Percentiles rank a stretch among this genome's conserved stretches.
phyloP scores from a whole-genome alignment of 1,140 invertebrate genomes.

The Heliothis subflexa region DNA sequence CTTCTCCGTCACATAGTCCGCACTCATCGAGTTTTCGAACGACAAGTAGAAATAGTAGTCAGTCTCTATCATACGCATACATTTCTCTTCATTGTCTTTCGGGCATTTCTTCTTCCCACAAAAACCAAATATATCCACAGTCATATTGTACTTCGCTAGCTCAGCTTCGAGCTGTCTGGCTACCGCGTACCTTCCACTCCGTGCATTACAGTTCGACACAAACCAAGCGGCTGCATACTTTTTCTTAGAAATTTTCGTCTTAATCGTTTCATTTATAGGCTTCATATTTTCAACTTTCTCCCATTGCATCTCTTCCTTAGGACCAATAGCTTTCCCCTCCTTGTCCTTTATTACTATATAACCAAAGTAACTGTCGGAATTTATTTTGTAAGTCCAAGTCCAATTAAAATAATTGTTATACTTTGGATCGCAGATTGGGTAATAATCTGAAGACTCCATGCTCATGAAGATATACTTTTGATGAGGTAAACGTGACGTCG shows the following conservation, averaged over 20 bases:
- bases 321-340: constrained; percentile 67
- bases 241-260: constrained; percentile 71
- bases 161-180: constrained; percentile 86
- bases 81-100: constrained; percentile 59
- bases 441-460: constrained; percentile 75
- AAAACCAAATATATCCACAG: constrained; percentile 90
- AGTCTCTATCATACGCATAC: constrained; percentile 76
- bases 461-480: constrained; percentile 80
- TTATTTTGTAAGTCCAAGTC: constrained; percentile 89
- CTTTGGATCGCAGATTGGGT: constrained; percentile 57
- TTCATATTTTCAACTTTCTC: constrained; percentile 69
- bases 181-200: constrained; percentile 86
- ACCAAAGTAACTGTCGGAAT: constrained; percentile 84
- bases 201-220: constrained; percentile 88
- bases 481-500: constrained; percentile 59
- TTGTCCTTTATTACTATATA: constrained; percentile 74
- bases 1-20: constrained; percentile 90
- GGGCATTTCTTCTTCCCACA: constrained; percentile 85
- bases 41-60: constrained; percentile 90
- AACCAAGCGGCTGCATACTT: constrained; percentile 87
- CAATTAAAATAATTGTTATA: constrained; percentile 86
- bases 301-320: constrained; percentile 66
- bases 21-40: constrained; percentile 89
- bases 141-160: constrained; percentile 72
- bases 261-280: constrained; percentile 61